These are phyloP conservation scores for Anabacerthia variegaticeps DNA, from an alignment of 2,797 vertebrate species.

Conservation along the genomic window DNA sequence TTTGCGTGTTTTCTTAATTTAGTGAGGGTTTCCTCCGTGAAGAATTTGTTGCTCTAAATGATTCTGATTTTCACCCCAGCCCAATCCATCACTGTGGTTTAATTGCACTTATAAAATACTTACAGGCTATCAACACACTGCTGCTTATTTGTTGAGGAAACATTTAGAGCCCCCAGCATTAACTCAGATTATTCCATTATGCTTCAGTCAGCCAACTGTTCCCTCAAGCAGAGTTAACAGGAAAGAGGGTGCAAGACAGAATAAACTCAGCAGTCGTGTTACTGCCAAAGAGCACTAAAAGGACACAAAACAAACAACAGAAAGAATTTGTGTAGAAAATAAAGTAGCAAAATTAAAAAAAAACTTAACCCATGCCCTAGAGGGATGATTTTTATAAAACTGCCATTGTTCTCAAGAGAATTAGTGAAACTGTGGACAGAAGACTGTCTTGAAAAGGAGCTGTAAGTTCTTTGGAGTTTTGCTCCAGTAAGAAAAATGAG, in stretches of 20 bases:
- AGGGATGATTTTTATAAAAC: neutral
- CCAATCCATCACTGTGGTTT: constrained; percentile 63
- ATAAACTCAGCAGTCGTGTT: neutral
- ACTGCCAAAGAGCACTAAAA: constrained; percentile 34
- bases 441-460: neutral
- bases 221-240: constrained; percentile 4
- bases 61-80: constrained; percentile 31
- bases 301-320: constrained; percentile 20
- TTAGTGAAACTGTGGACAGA: neutral
- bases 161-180: constrained; percentile 33
- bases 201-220: constrained; percentile 1
- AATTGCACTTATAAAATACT: constrained; percentile 68
- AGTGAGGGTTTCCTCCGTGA: neutral
- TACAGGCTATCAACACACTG: constrained; percentile 46
- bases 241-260: constrained; percentile 13
- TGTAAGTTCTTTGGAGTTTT: neutral
- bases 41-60: constrained; percentile 28
- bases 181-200: constrained; percentile 53
- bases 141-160: constrained; percentile 58
- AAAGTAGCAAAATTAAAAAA: constrained; percentile 9
- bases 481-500: neutral
- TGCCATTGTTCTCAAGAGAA: neutral
- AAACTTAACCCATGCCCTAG: neutral
- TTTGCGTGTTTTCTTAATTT: constrained; percentile 54
- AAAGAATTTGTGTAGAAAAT: constrained; percentile 22